phyloP scores from a whole-genome alignment of 2,888 invertebrate genomes.

The Ctenicera cuprea region DNA sequence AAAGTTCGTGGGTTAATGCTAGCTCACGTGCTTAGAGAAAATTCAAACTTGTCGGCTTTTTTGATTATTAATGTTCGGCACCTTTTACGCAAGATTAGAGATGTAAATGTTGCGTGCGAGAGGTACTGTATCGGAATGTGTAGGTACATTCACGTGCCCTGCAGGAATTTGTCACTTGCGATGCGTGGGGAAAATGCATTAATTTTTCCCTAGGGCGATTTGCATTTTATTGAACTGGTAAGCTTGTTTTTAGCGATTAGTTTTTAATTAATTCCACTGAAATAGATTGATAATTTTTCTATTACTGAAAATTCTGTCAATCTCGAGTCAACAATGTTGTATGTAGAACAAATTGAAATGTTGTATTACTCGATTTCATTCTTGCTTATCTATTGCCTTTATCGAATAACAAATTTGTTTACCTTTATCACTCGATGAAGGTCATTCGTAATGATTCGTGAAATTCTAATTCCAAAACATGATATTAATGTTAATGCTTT shows the following conservation, averaged over 20 bases:
- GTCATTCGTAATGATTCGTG: too few species aligned
- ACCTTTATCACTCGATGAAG: too few species aligned
- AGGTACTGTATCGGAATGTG: conserved; percentile 20
- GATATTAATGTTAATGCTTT: too few species aligned
- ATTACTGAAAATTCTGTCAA: too few species aligned
- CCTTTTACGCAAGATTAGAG: conserved; percentile 32
- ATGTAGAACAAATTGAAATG: too few species aligned
- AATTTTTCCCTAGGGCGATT: conserved; percentile 1
- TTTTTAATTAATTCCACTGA: not conserved
- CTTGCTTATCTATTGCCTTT: too few species aligned
- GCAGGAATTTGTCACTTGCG: conserved; percentile 48
- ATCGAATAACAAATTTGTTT: too few species aligned
- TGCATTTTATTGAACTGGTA: conserved; percentile 23
- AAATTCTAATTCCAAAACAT: too few species aligned
- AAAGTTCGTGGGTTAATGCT: conserved; percentile 5
- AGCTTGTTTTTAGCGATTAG: conserved; percentile 13
- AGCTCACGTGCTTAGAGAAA: conserved; percentile 20
- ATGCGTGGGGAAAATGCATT: conserved; percentile 46
- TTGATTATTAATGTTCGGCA: conserved; percentile 20
- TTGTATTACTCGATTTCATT: too few species aligned
- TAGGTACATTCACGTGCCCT: conserved; percentile 40
- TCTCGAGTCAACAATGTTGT: too few species aligned
- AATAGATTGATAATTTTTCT: too few species aligned
- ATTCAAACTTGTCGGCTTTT: conserved; percentile 20
- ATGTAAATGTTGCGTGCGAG: conserved; percentile 39